A percentile compares a stretch with the other conserved stretches of the same genome.
These are phyloP conservation scores for Indicator indicator DNA, from an alignment of 2,113 vertebrate species.

Conservation along the genomic window DNA sequence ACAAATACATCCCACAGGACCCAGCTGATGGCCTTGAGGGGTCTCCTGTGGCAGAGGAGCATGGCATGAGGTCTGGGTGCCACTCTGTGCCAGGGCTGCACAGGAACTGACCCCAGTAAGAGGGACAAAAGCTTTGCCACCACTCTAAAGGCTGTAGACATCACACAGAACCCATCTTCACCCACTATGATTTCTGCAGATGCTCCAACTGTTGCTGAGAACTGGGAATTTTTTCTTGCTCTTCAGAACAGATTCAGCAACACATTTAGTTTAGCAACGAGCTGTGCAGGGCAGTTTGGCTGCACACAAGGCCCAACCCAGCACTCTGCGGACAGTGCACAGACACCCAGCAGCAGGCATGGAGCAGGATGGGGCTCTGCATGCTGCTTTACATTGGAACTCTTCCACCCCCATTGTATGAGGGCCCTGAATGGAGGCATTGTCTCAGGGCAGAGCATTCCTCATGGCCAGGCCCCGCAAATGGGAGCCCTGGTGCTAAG, in stretches of 20 bases:
- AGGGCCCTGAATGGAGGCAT: slow-evolving; percentile 26
- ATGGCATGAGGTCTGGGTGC: fast-evolving
- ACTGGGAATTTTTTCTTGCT: neutral
- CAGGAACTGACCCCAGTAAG: neutral
- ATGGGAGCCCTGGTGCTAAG: neutral
- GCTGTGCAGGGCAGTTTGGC: fast-evolving
- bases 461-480: neutral
- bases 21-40: too few relatives aligned
- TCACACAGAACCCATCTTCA: neutral
- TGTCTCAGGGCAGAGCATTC: slow-evolving; percentile 7
- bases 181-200: neutral
- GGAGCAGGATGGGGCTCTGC: slow-evolving; percentile 22
- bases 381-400: slow-evolving; percentile 4
- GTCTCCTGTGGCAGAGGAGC: fast-evolving
- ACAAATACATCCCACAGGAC: neutral
- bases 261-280: neutral
- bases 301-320: neutral
- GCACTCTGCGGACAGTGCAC: neutral
- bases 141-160: neutral
- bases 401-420: neutral
- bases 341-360: neutral
- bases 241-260: neutral
- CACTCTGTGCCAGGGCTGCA: neutral
- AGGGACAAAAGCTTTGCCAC: neutral
- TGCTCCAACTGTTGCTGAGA: neutral